Base-by-base conservation (phyloP, 30 jellyfish, hydroid and myxozoan species). In the Pseudorhiza aurosa region DNA sequence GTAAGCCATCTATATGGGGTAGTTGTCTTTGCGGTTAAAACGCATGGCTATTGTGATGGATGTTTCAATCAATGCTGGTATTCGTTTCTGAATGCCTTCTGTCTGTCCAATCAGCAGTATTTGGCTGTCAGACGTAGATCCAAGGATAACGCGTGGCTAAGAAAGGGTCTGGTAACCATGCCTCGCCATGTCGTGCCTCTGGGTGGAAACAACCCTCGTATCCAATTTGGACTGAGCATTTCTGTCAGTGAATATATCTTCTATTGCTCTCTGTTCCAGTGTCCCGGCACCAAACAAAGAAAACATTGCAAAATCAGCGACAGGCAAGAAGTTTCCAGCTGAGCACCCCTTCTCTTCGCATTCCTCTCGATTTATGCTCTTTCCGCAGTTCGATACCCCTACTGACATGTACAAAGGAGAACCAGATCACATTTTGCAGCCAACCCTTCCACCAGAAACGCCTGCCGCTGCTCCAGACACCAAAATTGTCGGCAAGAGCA, bases 321-420 rank as follows among this genome's bases (percentile, higher is more conserved):
- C 59, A 8, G 71, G 70, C 31, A n/a, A 32, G 68, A 77, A 44
- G 47, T 77, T 88, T 65, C 97, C 97, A 17, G 94, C 93, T 9
- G 94, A 88, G 49, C 93, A 77, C 55, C 89, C 97, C 3, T 88
- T 68, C 39, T 63, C 97, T 1, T 88, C 97, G 0, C 97, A 88
- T 62, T 68, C 87, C 9, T 84, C 95, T 9, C 65, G 87, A 58
- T 84, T 84, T 46, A 45, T 88, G 10, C 24, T 84, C 28, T 84
- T 84, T 39, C 95, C 95, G 33, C 63, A 33, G 39, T 84, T 55
- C 57, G 95, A 84, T 51, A 57, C 89, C 3, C 89, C 94, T 0
- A 72, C 81, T 2, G 87, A 78, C 27, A 84, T 65, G 84, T 29
- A 55, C 83, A 80, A 65, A 51, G 91, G 91, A 4, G 84, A 80